Evolutionary conservation across 2,888 invertebrate genomes (phyloP), one percentile per base, ranked within the genome.

Genomic region (Tolmerus cingulatus): DNA sequence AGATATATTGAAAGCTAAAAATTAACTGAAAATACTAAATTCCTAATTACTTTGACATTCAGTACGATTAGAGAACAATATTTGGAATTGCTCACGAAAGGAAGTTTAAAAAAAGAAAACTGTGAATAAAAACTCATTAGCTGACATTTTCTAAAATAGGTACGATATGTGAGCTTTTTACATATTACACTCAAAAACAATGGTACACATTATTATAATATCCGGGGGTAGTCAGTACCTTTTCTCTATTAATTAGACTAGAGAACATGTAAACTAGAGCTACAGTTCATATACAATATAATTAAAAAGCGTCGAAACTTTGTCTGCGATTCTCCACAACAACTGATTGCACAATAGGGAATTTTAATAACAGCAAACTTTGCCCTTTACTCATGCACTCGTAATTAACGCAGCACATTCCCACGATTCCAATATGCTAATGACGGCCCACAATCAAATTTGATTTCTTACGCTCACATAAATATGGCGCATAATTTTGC

Each of bases 371-470:
- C 23, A 8, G 0, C 27, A 23, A 66, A 66, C 23, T 66, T 66
- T 23, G 66, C 66, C 66, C 66, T 66, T 66, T 66, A 27, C 66
- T n/a, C 19, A 43, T 78, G 23, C n/a, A n/a, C n/a, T n/a, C n/a
- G n/a, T 43, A 23, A 43, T 78, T 78, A 40, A 78, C 78, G 78
- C 78, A 37, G 46, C 46, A 43, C 43, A 43, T 43, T n/a, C 23
- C 78, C 19, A 27, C 43, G 46, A 78, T 78, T 78, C 46, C 46
- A 78, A n/a, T 43, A 78, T 78, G 78, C 46, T 43, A 78, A 78
- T 78, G 37, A 43, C 8, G 43, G 43, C 78, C 78, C 16, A 78
- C 78, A 40, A 78, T 27, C 43, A 37, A 12, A 12, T 66, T 66
- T 66, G 66, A 66, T 66, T 66, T 66, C 66, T 66, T 7, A 23